Evolutionary conservation across 2,113 vertebrate species (phyloP), one percentile per base, ranked within the genome.

Genomic region (Oryzias curvinotus): DNA sequence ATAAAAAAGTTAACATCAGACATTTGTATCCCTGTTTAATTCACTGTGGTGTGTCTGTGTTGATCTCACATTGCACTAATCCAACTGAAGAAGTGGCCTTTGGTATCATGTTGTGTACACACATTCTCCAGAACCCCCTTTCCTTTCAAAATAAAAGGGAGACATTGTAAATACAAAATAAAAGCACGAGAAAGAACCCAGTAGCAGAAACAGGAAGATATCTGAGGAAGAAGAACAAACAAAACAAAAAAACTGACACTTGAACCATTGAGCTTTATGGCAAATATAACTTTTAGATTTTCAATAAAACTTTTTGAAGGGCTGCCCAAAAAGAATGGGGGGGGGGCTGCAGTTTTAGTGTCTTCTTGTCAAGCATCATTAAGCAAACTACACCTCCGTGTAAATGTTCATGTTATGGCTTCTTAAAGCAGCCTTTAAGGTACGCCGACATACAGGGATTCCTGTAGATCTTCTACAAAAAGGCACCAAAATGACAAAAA

Each of bases 1-100:
- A 92, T 94, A 93, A 93, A 93, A 93, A 94, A 92, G 84, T 90
- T 89, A 90, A 90, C 89, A 83, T 78, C 78, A 91, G 86, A 83
- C 85, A 77, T 88, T 85, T 82, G 84, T 84, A 89, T 90, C 87
- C 90, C 87, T 91, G 89, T 90, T 88, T 80, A 89, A 88, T 91
- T 92, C 89, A 81, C 86, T 86, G 78, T 77, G 85, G 50, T 64
- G 78, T 82, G 60, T 87, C 49, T 87, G 53, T 75, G 68, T 85
- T 69, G 49, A 61, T 91, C 91, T 91, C 82, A 87, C 88, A 93
- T 92, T 93, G 92, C 91, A 93, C 90, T 90, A 85, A 60, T 87
- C 89, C 81, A 84, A 84, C 88, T 89, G 85, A 90, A 91, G 79
- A 87, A 85, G 85, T 86, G 90, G 89, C 91, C 92, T 93, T 93